These are phyloP conservation scores for Hedychridium roseum DNA, from an alignment of 2,888 invertebrate genomes.

Conservation along the genomic window DNA sequence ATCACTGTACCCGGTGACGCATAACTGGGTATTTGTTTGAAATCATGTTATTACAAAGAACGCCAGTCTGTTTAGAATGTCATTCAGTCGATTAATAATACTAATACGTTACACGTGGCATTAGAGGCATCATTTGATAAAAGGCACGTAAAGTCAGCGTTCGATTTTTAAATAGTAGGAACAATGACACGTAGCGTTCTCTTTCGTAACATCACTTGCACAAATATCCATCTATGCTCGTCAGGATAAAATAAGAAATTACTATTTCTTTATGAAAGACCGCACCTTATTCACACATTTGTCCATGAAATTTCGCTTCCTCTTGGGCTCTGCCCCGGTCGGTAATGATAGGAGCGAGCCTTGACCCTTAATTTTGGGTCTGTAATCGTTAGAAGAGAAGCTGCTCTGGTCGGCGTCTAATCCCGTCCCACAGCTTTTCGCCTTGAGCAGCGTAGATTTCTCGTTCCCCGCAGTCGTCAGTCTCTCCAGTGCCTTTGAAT, in stretches of 20 bases:
- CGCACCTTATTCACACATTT: constrained; percentile 59
- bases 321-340: constrained; percentile 71
- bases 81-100: too few relatives aligned
- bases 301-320: constrained; percentile 85
- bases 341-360: constrained; percentile 69
- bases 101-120: too few relatives aligned
- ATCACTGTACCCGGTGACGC: constrained; percentile 31
- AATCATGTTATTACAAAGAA: too few relatives aligned
- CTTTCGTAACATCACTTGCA: not conserved
- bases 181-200: too few relatives aligned
- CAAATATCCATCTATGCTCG: constrained; percentile 1
- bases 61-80: too few relatives aligned
- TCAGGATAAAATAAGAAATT: too few relatives aligned
- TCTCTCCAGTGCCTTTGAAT: constrained; percentile 27
- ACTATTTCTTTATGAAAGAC: constrained; percentile 55
- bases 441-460: constrained; percentile 45
- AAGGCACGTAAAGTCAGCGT: too few relatives aligned
- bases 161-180: too few relatives aligned
- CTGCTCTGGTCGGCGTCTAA: constrained; percentile 48
- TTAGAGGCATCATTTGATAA: too few relatives aligned
- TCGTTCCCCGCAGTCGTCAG: constrained; percentile 26
- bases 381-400: constrained; percentile 46
- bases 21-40: too few relatives aligned
- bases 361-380: constrained; percentile 45
- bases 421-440: constrained; percentile 58